Evolutionary conservation across 2,888 invertebrate species (phyloP).

Genomic region (Epirrhoe tristata): DNA sequence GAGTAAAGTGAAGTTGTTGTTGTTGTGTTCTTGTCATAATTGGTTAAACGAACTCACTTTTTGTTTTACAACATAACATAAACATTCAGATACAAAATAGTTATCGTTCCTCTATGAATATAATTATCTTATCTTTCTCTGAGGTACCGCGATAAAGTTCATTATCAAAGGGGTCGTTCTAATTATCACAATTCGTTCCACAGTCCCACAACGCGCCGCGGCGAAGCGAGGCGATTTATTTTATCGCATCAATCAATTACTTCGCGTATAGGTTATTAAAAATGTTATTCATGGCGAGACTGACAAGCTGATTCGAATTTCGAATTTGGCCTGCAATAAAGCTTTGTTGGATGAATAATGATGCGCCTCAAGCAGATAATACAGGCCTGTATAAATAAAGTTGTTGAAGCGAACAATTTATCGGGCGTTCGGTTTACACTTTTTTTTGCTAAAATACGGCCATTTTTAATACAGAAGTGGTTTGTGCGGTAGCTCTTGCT

Average conservation of each 20-base stretch:
- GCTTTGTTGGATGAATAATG: constrained; percentile 74
- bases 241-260: constrained; percentile 78
- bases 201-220: constrained; percentile 43
- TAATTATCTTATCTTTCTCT: constrained; percentile 1
- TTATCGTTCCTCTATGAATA: constrained; percentile 1
- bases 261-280: constrained; percentile 67
- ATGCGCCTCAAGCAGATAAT: constrained; percentile 70
- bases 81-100: constrained; percentile 5
- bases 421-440: constrained; percentile 48
- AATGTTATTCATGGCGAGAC: constrained; percentile 65
- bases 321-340: constrained; percentile 62
- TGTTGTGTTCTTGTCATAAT: neutral
- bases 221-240: constrained; percentile 64
- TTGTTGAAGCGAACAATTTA: constrained; percentile 76
- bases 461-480: constrained; percentile 30
- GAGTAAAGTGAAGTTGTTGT: neutral
- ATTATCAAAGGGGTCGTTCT: constrained; percentile 41
- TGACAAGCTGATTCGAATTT: constrained; percentile 57
- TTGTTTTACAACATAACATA: neutral
- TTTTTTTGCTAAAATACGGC: constrained; percentile 35
- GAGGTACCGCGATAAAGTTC: constrained; percentile 27
- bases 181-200: constrained; percentile 69
- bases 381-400: constrained; percentile 74
- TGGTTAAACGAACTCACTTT: constrained; percentile 6
- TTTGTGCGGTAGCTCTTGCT: constrained; percentile 33